A percentile compares a stretch with the other conserved stretches of the same genome.
Evolutionary conservation across 2,888 invertebrate genomes (phyloP).

Genomic region (Cheiracanthium punctorium): DNA sequence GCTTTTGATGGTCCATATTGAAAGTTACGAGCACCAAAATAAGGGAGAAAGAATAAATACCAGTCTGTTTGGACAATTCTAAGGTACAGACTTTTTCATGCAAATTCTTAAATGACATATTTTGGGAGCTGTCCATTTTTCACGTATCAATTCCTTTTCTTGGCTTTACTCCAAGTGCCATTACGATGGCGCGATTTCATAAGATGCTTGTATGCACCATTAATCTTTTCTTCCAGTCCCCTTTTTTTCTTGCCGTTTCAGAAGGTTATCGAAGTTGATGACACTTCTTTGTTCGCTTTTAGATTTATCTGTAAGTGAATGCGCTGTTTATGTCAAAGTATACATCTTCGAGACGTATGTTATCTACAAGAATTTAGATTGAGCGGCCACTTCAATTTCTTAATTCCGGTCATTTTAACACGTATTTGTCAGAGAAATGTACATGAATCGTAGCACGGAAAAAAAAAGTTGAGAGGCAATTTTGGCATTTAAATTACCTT

Average conservation of each 20-base stretch:
- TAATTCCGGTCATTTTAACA: slow-evolving; percentile 10
- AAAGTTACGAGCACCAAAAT: neutral
- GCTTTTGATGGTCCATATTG: neutral
- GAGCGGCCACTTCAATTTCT: neutral
- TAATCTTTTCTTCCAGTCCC: neutral
- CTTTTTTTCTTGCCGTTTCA: neutral
- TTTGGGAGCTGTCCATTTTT: slow-evolving; percentile 5
- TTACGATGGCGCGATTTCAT: neutral
- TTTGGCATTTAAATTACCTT: neutral
- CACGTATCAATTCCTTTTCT: neutral
- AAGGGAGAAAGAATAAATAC: neutral
- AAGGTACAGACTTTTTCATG: neutral
- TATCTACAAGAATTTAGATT: neutral
- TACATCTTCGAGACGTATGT: neutral
- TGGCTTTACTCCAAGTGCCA: neutral
- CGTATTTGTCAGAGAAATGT: neutral
- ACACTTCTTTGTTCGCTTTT: slow-evolving; percentile 9
- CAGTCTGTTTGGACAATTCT: neutral
- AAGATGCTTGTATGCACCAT: slow-evolving; percentile 1
- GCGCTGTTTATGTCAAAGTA: neutral
- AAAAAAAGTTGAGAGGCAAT: neutral
- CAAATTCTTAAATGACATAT: slow-evolving; percentile 4
- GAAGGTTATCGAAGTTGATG: slow-evolving; percentile 10
- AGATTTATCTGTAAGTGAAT: neutral
- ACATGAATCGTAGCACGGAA: neutral